Evolutionary conservation across 2,797 vertebrate genomes (phyloP), one percentile per base, ranked within the genome.

Genomic region (Sebastes oblongus): DNA sequence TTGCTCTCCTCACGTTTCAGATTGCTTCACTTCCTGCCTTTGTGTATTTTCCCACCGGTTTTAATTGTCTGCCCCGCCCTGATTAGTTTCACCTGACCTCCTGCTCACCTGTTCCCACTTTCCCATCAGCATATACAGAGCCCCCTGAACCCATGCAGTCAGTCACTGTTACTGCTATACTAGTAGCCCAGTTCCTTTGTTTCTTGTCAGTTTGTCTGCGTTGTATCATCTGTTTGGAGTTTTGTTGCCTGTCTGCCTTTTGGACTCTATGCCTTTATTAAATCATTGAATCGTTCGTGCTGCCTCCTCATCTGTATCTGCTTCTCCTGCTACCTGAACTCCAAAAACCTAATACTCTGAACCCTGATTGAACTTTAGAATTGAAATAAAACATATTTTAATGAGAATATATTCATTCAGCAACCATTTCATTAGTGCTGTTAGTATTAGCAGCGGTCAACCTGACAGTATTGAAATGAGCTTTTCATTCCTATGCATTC

Each of bases 41-140:
- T 29, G 56, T 29, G 7, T 27, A 3, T 27, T 58, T 16, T 0
- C 0, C 55, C 5, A 0, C 22, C 6, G 6, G 55, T 18, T 1
- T 27, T 59, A 16, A 29, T 27, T 59, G 25, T 14, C 25, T 27
- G 55, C 24, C 24, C 55, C 55, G 3, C 0, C 25, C 25, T 27
- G 24, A 29, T 59, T 29, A 59, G 56, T 29, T 18, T 59, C 56
- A 27, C 56, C 56, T 54, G 52, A 50, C 46, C 46, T 50, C 18
- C 18, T 18, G 46, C 46, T 50, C 46, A 50, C 46, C 46, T 50
- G 46, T 18, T 42, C 13, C 36, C 39, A 42, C 39, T 42, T 42
- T 14, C 13, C 5, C 13, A 42, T 42, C 13, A 42, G 39, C 39
- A 42, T 42, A 42, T 0, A 42, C 12, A 39, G 13, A 39, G 36